A percentile compares a stretch with the other conserved stretches of the same genome.
Conservation (phyloP, 92 coral and sea anemone genomes). For the Desmophyllum pertusum region DNA sequence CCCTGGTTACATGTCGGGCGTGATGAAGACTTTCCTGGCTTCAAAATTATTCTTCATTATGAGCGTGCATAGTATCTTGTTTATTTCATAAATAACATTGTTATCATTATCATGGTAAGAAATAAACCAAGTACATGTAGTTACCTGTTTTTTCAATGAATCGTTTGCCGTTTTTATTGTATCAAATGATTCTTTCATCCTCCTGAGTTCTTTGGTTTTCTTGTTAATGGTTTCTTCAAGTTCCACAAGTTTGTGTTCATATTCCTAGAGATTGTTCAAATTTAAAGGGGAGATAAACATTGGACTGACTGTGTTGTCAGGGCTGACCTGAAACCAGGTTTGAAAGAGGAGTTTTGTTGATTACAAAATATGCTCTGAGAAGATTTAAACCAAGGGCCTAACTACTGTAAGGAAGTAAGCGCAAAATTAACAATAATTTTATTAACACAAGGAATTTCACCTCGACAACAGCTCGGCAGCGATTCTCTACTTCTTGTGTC, state of each 20-base stretch:
- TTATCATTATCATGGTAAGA: too few species aligned
- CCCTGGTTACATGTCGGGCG: too few species aligned
- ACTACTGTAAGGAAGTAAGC: too few species aligned
- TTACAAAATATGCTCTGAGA: too few species aligned
- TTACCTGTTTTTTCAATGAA: slow-evolving; percentile 90
- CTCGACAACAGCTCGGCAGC: slow-evolving; percentile 78
- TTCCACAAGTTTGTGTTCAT: slow-evolving; percentile 71
- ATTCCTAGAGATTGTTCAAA: slow-evolving; percentile 59
- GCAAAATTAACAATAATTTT: too few species aligned
- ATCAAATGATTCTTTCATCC: slow-evolving; percentile 92
- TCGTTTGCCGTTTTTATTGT: slow-evolving; percentile 96
- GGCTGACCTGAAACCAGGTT: background rate
- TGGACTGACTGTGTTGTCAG: background rate
- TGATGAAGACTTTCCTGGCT: too few species aligned
- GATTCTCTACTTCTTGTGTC: slow-evolving; percentile 80
- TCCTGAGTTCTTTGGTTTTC: slow-evolving; percentile 84
- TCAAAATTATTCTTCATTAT: too few species aligned
- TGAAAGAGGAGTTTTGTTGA: too few species aligned
- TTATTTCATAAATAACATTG: too few species aligned
- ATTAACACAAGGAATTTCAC: slow-evolving; percentile 31
- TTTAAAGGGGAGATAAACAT: background rate
- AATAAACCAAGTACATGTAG: background rate
- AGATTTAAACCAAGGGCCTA: too few species aligned
- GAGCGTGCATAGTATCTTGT: too few species aligned
- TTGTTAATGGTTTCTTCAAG: slow-evolving; percentile 80